phyloP scores from a whole-genome alignment of 2,888 invertebrate genomes.

The Standfussiana lucernea region DNA sequence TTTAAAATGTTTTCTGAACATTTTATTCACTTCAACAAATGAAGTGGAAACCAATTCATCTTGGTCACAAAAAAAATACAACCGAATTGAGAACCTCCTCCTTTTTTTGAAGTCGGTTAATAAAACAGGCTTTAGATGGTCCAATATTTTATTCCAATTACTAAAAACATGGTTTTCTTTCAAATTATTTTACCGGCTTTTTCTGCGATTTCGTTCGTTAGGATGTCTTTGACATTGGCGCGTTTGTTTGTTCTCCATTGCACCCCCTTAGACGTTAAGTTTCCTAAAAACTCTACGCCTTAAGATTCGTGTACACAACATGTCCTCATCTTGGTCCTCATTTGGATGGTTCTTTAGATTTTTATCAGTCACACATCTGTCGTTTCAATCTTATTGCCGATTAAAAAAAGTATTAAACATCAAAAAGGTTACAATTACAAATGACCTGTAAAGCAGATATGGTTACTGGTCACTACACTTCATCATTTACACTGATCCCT shows the following conservation, averaged over 20 bases:
- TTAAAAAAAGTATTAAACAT: not conserved
- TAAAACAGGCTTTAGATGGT: constrained; percentile 3
- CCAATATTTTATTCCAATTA: constrained; percentile 33
- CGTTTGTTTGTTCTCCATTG: not conserved
- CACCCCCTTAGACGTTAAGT: not conserved
- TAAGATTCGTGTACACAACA: not conserved
- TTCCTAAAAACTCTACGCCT: not conserved
- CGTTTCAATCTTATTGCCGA: not conserved
- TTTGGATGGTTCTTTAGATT: not conserved
- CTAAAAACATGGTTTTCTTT: not conserved
- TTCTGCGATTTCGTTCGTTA: not conserved
- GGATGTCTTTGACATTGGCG: not conserved
- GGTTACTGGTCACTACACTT: constrained; percentile 28
- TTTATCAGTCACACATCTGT: not conserved
- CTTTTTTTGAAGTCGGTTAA: no score
- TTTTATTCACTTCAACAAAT: constrained; percentile 49
- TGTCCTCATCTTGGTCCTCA: no score
- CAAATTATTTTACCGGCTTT: constrained; percentile 2
- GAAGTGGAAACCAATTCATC: constrained; percentile 50
- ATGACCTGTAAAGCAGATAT: not conserved
- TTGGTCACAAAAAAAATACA: constrained; percentile 42
- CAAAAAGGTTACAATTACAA: constrained; percentile 21
- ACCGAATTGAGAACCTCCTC: no score
- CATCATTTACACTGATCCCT: constrained; percentile 48
- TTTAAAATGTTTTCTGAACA: constrained; percentile 37